Evolutionary conservation across 2,888 invertebrate genomes (phyloP).

Genomic region (Hoplodrina blanda): DNA sequence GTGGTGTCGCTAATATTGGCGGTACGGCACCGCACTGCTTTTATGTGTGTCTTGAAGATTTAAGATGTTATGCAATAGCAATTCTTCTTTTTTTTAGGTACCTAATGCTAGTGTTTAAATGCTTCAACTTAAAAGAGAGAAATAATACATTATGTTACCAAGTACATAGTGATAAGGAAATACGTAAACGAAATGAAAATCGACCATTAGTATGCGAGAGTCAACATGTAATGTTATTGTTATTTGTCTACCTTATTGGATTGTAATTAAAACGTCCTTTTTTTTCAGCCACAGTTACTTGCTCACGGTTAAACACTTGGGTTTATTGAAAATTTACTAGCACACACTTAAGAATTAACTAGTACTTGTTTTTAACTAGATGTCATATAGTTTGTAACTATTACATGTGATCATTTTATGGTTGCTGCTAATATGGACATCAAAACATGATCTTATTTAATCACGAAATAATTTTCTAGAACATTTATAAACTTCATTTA

Average conservation of each 20-base stretch:
- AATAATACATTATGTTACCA: background rate
- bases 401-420: too few relatives aligned
- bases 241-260: constrained; percentile 1
- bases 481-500: background rate
- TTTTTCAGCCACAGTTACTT: background rate
- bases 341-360: constrained; percentile 3
- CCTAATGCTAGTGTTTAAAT: too few relatives aligned
- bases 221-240: constrained; percentile 21
- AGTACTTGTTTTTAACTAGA: background rate
- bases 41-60: too few relatives aligned
- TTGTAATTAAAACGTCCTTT: constrained; percentile 30
- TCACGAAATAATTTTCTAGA: background rate
- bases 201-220: constrained; percentile 39
- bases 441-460: background rate
- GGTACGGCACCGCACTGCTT: too few relatives aligned
- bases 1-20: too few relatives aligned
- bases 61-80: too few relatives aligned
- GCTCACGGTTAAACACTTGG: background rate
- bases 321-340: too few relatives aligned
- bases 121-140: background rate
- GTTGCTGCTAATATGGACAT: background rate
- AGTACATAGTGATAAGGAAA: background rate
- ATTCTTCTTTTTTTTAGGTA: too few relatives aligned
- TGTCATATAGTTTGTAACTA: background rate
- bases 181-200: background rate